Percentiles rank a stretch among this genome's conserved stretches.
phyloP scores from a whole-genome alignment of 2,113 vertebrate genomes.

The Aspiorhynchus laticeps region DNA sequence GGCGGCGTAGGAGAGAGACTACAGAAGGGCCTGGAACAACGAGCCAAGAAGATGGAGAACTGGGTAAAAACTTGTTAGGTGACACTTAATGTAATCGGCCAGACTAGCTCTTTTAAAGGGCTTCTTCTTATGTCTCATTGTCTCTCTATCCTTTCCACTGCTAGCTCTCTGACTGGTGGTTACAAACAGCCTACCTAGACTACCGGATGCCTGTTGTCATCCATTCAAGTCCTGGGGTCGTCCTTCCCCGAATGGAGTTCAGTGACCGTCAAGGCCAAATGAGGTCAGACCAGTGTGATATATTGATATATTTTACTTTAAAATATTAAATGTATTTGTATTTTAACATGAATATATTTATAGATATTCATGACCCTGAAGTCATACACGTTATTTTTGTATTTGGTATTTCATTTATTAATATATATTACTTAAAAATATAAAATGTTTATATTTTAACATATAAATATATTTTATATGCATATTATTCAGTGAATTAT shows the following conservation, averaged over 20 bases:
- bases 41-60: conserved; percentile 84
- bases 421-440: neutral
- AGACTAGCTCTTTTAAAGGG: neutral
- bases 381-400: too few species aligned
- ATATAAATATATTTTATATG: neutral
- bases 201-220: conserved; percentile 92
- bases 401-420: neutral
- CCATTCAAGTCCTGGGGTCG: conserved; percentile 88
- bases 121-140: conserved; percentile 2
- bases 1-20: conserved; percentile 88
- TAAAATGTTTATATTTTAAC: neutral
- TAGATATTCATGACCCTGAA: neutral
- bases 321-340: neutral
- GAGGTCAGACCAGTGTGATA: conserved; percentile 74
- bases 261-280: conserved; percentile 92
- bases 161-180: conserved; percentile 96
- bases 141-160: neutral
- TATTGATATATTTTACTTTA: neutral
- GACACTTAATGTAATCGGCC: neutral
- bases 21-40: conserved; percentile 87
- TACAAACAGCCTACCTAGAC: conserved; percentile 90
- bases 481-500: neutral
- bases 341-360: neutral
- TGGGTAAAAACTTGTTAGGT: conserved; percentile 79
- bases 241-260: conserved; percentile 89